Evolutionary conservation across 1,140 invertebrate genomes (phyloP).

Genomic region (Lepidotrigona ventralis): DNA sequence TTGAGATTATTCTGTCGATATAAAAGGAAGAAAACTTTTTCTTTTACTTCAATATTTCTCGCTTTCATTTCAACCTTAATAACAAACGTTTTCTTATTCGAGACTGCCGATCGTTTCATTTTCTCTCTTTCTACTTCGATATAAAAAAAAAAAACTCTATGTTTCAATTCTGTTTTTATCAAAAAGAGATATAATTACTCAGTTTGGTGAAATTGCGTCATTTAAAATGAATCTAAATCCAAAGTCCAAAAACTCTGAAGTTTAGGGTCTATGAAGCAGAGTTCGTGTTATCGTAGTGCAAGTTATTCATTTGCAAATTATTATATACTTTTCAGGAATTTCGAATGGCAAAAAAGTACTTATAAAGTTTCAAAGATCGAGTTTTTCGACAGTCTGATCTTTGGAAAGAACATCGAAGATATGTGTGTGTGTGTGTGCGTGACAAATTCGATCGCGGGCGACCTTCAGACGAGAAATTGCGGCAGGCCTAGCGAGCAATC

Average conservation of each 20-base stretch:
- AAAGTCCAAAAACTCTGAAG: too few species aligned
- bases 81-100: neutral
- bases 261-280: too few species aligned
- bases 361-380: neutral
- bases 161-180: too few species aligned
- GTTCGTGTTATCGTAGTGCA: too few species aligned
- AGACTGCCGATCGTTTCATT: neutral
- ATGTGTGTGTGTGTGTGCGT: neutral
- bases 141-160: neutral
- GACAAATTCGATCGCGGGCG: neutral
- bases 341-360: too few species aligned
- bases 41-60: neutral
- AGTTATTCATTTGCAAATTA: too few species aligned
- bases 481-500: constrained; percentile 24
- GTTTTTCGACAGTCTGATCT: neutral
- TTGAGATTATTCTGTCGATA: neutral
- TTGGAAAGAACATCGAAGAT: neutral
- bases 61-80: neutral
- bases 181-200: too few species aligned
- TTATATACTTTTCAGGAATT: too few species aligned
- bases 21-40: neutral
- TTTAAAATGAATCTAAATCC: too few species aligned
- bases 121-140: neutral
- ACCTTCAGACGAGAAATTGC: constrained; percentile 41
- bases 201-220: too few species aligned